These are phyloP conservation scores for Styela clava DNA, from an alignment of 23 tunicate genomes.

Conservation along the genomic window DNA sequence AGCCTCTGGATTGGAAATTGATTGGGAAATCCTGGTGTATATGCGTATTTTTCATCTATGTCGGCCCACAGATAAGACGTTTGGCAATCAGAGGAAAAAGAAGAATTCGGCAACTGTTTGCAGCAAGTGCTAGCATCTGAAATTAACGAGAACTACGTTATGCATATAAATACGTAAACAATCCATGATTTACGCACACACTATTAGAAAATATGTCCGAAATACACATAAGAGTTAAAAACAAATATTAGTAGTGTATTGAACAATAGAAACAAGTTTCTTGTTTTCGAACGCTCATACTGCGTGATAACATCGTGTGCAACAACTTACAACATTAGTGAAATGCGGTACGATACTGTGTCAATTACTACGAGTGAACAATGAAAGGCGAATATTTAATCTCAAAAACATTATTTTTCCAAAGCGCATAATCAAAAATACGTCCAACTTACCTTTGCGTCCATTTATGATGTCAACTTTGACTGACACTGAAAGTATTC, in stretches of 20 bases:
- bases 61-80: conserved; percentile 47
- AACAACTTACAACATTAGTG: not conserved
- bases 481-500: not conserved
- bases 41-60: conserved; percentile 15
- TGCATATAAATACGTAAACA: no score
- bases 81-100: conserved; percentile 34
- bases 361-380: not conserved
- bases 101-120: conserved; percentile 17
- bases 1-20: conserved; percentile 44
- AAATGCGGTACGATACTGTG: not conserved
- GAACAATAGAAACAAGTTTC: no score
- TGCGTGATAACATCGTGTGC: not conserved
- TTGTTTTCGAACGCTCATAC: no score
- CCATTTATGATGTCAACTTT: not conserved
- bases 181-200: not conserved
- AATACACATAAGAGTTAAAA: not conserved
- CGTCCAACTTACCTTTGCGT: not conserved
- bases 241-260: no score
- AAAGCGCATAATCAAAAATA: no score
- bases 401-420: no score
- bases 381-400: no score
- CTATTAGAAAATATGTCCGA: not conserved
- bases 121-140: conserved; percentile 59
- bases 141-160: not conserved
- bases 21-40: conserved; percentile 57